phyloP scores from a whole-genome alignment of 1,140 invertebrate genomes.

The Danaus melanippus region DNA sequence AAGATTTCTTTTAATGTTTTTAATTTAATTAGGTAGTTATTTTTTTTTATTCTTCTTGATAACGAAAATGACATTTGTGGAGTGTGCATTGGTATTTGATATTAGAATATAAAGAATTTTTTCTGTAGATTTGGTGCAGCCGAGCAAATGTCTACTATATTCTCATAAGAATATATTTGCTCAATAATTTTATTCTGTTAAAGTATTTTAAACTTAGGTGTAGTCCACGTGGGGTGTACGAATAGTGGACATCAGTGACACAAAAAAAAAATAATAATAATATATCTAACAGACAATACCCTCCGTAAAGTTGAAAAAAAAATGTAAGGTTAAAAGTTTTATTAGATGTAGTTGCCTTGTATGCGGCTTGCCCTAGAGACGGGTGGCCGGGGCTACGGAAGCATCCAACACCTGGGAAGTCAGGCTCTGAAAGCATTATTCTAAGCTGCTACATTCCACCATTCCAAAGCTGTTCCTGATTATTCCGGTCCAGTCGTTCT shows the following conservation, averaged over 20 bases:
- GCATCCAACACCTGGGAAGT: conserved; percentile 33
- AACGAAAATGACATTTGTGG: conserved; percentile 64
- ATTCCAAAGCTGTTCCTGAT: neutral
- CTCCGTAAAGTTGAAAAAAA: conserved; percentile 62
- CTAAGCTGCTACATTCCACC: conserved; percentile 26
- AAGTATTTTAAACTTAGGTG: conserved; percentile 63
- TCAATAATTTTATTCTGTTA: conserved; percentile 70
- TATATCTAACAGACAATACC: conserved; percentile 70
- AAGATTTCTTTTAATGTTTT: conserved; percentile 62
- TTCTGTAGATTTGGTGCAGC: conserved; percentile 68
- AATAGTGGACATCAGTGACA: conserved; percentile 51
- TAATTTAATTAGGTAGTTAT: conserved; percentile 39
- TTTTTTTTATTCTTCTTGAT: conserved; percentile 40
- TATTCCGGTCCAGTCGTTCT: conserved; percentile 10
- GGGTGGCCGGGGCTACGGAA: conserved; percentile 47
- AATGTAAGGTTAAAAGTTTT: conserved; percentile 64
- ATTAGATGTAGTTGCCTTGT: conserved; percentile 67
- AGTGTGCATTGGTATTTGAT: conserved; percentile 67
- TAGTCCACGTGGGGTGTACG: conserved; percentile 53
- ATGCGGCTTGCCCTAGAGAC: conserved; percentile 43
- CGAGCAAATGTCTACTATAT: conserved; percentile 69
- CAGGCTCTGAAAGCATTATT: conserved; percentile 38
- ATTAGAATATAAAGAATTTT: conserved; percentile 53
- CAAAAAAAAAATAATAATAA: conserved; percentile 23
- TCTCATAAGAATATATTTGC: conserved; percentile 68